These are phyloP conservation scores for Pseudorhiza aurosa DNA, from an alignment of 30 jellyfish, hydroid and myxozoan genomes.

Conservation along the genomic window DNA sequence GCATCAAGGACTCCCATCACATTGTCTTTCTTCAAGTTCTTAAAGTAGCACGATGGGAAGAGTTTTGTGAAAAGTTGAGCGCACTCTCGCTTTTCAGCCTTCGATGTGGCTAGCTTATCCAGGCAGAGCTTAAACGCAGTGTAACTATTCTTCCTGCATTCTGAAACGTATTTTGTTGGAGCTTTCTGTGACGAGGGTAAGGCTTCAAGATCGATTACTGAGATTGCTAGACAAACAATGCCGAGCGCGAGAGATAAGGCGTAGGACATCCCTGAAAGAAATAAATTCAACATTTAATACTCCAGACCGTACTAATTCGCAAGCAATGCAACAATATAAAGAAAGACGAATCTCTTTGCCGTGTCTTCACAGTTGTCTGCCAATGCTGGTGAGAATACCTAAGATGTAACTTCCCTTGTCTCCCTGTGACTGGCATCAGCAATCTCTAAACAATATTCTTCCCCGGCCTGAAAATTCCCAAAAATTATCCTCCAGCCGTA, in stretches of 20 bases:
- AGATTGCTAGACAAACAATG: not conserved
- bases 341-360: too few relatives aligned
- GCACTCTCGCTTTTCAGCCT: not conserved
- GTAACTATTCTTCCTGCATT: slow-evolving; percentile 3
- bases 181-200: not conserved
- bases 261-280: not conserved
- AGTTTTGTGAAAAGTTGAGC: not conserved
- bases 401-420: too few relatives aligned
- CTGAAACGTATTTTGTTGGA: not conserved
- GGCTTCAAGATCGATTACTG: not conserved
- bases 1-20: not conserved
- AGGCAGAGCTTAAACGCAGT: slow-evolving; percentile 1
- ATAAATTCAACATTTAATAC: too few relatives aligned
- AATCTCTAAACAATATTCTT: too few relatives aligned
- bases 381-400: too few relatives aligned
- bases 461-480: too few relatives aligned
- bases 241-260: not conserved
- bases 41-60: slow-evolving; percentile 23
- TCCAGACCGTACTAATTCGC: too few relatives aligned
- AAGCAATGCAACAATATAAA: too few relatives aligned
- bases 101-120: slow-evolving; percentile 1
- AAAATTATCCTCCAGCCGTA: too few relatives aligned
- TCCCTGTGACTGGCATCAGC: too few relatives aligned
- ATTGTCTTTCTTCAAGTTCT: not conserved
- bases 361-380: too few relatives aligned